Evolutionary conservation across 2,797 vertebrate species (phyloP).

Genomic region (Macroramphosus scolopax): DNA sequence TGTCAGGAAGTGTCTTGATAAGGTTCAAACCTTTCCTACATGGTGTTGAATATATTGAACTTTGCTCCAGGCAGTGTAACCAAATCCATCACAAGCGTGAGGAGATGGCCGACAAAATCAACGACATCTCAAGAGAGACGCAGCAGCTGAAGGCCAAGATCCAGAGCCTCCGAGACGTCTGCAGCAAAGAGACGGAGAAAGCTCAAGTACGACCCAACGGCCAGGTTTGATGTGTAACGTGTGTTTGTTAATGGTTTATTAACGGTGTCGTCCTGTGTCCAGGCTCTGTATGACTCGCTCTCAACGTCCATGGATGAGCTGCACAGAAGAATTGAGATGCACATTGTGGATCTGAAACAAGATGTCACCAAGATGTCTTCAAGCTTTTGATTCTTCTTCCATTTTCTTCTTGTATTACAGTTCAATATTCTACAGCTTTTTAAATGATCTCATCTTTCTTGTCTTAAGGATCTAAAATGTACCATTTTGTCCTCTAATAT

Average conservation of each 20-base stretch:
- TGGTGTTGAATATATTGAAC: not conserved
- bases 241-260: not conserved
- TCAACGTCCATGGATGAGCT: conserved; percentile 62
- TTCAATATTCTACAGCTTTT: no score
- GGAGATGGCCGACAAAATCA: conserved; percentile 74
- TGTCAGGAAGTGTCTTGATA: no score
- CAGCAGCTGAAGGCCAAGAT: conserved; percentile 74
- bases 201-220: conserved; percentile 77
- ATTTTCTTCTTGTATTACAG: not conserved
- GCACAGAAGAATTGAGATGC: conserved; percentile 64
- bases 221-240: not conserved
- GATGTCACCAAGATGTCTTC: conserved; percentile 58
- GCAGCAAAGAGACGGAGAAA: conserved; percentile 67
- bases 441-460: no score
- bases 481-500: no score
- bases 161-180: conserved; percentile 69
- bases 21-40: no score
- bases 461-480: no score
- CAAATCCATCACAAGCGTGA: conserved; percentile 78
- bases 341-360: conserved; percentile 51
- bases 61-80: conserved; percentile 69
- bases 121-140: conserved; percentile 67
- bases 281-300: conserved; percentile 72
- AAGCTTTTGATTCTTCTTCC: conserved; percentile 21
- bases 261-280: conserved; percentile 2